Evolutionary conservation across 2,888 invertebrate species (phyloP), one percentile per base, ranked within the genome.

Genomic region (Hyalella azteca): DNA sequence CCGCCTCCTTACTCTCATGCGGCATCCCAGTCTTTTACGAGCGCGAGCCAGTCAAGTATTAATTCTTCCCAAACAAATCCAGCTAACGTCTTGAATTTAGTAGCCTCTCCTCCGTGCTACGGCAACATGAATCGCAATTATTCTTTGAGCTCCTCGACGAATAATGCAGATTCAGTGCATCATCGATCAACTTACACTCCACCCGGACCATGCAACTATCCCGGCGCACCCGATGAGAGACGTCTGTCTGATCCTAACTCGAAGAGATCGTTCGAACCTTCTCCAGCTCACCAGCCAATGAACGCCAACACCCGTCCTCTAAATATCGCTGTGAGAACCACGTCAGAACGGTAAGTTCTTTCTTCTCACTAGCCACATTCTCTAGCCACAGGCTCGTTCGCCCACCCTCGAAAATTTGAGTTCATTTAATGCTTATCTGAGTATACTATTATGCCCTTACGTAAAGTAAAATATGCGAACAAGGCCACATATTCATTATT

Each of bases 181-280:
- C 75, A 45, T 75, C 75, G 41, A 41, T 45, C 75, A n/a, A 75
- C 41, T 45, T 75, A 75, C 45, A 66, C 66, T 36, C 66, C 66
- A 5, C 66, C 66, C 9, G 39, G 36, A 13, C 66, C 32, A 4
- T 36, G 36, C 32, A 66, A 66, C 36, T 36, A 19, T 19, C 66
- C n/a, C 45, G 36, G 41, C 13, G 41, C 29, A 39, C 75, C 75
- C n/a, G 75, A 75, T 39, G 40, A 45, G 32, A 41, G 75, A 13
- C 40, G 75, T n/a, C 40, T 75, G 26, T 75, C 75, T 75, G 75
- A 75, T 41, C 75, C 75, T 13, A 39, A 75, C 45, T 75, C 75
- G 40, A 66, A 36, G 39, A 9, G 66, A 66, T 66, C 66, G 39
- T 66, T 66, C 29, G 66, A 66, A n/a, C 66, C 66, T 36, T 19